phyloP scores from a whole-genome alignment of 2,113 vertebrate species.

The Notothenia coriiceps region DNA sequence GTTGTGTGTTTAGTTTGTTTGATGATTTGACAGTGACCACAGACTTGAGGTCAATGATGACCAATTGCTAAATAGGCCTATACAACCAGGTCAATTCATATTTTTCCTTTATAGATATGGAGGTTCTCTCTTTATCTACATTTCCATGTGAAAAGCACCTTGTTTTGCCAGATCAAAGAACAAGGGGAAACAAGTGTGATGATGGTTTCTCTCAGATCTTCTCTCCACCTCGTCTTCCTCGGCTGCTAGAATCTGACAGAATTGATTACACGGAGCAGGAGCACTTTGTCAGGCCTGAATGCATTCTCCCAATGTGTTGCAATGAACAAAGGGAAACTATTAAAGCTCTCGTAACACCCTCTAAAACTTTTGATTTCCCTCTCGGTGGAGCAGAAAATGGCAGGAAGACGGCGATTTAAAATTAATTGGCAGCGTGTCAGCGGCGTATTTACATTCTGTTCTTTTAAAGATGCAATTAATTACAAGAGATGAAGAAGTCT shows the following conservation, averaged over 20 bases:
- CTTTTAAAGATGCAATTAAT: conserved; percentile 82
- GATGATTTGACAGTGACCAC: background rate
- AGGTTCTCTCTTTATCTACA: conserved; percentile 17
- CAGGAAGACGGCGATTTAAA: conserved; percentile 63
- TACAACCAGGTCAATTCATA: conserved; percentile 4
- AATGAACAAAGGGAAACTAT: conserved; percentile 69
- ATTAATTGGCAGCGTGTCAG: conserved; percentile 80
- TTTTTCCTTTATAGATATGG: conserved; percentile 2
- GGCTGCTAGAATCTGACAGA: conserved; percentile 54
- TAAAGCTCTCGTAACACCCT: conserved; percentile 69
- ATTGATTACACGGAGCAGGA: conserved; percentile 69
- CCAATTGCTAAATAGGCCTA: background rate
- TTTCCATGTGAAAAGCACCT: conserved; percentile 28
- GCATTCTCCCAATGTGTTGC: conserved; percentile 64
- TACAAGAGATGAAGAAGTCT: conserved; percentile 75
- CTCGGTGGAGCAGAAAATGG: conserved; percentile 62
- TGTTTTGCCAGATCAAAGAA: conserved; percentile 50
- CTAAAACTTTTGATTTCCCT: conserved; percentile 77
- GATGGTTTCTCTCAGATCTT: conserved; percentile 43
- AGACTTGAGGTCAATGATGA: background rate
- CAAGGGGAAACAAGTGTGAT: conserved; percentile 39
- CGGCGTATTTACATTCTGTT: conserved; percentile 76
- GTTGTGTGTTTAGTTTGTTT: background rate
- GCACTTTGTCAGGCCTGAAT: conserved; percentile 67
- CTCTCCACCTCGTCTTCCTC: conserved; percentile 29